Evolutionary conservation across 2,797 vertebrate species (phyloP).

Genomic region (Trachurus trachurus): DNA sequence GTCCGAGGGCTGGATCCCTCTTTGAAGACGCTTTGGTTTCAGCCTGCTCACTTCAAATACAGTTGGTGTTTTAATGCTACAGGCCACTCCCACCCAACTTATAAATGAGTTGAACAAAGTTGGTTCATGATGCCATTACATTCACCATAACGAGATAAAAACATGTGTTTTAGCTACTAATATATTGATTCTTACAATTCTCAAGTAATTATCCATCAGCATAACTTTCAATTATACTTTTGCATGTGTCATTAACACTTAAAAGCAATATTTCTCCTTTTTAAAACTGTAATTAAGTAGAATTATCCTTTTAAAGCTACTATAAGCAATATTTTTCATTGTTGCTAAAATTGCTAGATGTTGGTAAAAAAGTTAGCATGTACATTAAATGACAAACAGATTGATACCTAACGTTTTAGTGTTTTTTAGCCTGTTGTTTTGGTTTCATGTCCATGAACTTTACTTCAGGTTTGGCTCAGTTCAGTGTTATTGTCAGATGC

Average conservation of each 20-base stretch:
- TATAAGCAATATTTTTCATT: background rate
- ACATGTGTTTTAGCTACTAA: background rate
- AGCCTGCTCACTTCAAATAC: slow-evolving; percentile 17
- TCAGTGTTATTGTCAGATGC: background rate
- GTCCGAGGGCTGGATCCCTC: background rate
- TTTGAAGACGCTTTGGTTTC: slow-evolving; percentile 17
- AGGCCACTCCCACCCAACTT: slow-evolving; percentile 4
- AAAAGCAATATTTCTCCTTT: background rate
- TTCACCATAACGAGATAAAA: background rate
- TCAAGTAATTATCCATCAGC: background rate
- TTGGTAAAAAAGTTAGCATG: background rate
- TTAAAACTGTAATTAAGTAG: background rate
- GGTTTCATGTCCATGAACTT: background rate
- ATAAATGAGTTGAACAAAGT: slow-evolving; percentile 18
- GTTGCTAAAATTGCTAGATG: background rate
- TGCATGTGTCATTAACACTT: background rate
- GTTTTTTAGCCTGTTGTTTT: background rate
- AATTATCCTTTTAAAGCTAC: background rate
- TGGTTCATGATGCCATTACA: background rate
- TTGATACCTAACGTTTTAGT: background rate
- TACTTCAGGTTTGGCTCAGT: background rate
- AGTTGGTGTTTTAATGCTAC: slow-evolving; percentile 8
- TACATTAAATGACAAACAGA: background rate
- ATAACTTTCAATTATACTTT: background rate
- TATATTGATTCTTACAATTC: background rate